Conservation (phyloP, 2,113 vertebrate species). For the Labeo rohita region DNA sequence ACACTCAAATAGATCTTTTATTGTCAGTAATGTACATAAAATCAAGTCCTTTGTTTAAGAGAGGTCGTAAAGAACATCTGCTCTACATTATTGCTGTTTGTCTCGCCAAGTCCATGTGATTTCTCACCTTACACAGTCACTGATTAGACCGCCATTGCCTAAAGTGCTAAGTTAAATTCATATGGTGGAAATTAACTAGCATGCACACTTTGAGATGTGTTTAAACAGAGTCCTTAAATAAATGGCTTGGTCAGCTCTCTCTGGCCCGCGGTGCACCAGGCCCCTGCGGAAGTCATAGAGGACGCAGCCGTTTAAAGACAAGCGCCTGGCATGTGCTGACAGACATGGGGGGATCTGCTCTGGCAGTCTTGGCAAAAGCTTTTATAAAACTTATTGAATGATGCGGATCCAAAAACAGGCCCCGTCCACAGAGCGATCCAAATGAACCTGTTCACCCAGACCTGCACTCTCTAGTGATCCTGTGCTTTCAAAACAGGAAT, state of each 20-base stretch:
- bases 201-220: constrained; percentile 22
- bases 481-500: neutral
- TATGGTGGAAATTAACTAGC: constrained; percentile 43
- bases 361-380: constrained; percentile 54
- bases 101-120: constrained; percentile 38
- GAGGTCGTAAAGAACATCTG: constrained; percentile 16
- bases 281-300: constrained; percentile 53
- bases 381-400: constrained; percentile 55
- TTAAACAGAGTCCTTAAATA: constrained; percentile 54
- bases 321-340: constrained; percentile 59
- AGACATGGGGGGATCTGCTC: constrained; percentile 49
- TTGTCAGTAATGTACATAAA: constrained; percentile 29
- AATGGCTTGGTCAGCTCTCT: constrained; percentile 50
- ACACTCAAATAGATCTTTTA: constrained; percentile 12
- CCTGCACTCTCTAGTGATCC: neutral
- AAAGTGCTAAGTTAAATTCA: constrained; percentile 37
- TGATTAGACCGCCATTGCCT: constrained; percentile 14
- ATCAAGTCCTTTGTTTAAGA: constrained; percentile 27
- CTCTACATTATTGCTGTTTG: neutral
- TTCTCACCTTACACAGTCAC: constrained; percentile 27
- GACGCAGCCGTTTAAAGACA: constrained; percentile 57
- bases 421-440: constrained; percentile 35
- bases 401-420: constrained; percentile 57
- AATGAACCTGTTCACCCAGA: constrained; percentile 52
- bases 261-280: constrained; percentile 16